Evolutionary conservation across 37 sponge, comb jelly and placozoan genomes (phyloP).

Genomic region (Oopsacas minuta): DNA sequence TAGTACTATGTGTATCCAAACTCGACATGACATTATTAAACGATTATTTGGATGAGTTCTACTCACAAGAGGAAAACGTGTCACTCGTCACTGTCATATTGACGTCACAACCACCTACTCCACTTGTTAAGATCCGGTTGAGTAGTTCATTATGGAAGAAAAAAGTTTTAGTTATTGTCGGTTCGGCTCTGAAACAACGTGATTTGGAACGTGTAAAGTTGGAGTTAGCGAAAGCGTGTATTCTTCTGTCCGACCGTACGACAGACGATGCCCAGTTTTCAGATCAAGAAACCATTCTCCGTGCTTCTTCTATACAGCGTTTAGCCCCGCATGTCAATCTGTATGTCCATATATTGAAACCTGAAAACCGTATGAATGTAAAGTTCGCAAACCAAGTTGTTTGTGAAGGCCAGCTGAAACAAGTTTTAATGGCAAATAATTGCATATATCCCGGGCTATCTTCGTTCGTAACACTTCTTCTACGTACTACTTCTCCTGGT

Average conservation of each 20-base stretch:
- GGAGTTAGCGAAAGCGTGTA: not conserved
- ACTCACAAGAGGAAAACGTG: not conserved
- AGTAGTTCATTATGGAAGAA: constrained; percentile 1
- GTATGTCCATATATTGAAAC: constrained; percentile 49
- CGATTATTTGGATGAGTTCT: constrained; percentile 5
- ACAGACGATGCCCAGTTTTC: not conserved
- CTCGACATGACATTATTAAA: not conserved
- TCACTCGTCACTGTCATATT: not conserved
- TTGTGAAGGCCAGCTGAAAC: constrained; percentile 50
- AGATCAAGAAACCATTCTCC: constrained; percentile 52
- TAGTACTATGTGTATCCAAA: not conserved
- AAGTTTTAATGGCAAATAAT: constrained; percentile 51
- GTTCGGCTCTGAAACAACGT: not conserved
- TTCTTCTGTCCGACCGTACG: not conserved
- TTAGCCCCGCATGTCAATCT: constrained; percentile 41
- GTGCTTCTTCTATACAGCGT: constrained; percentile 50
- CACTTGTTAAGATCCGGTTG: not conserved
- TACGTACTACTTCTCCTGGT: constrained; percentile 48
- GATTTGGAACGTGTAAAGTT: not conserved
- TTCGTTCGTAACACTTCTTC: constrained; percentile 44
- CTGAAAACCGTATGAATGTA: constrained; percentile 39
- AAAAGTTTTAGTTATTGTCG: not conserved
- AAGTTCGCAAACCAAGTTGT: constrained; percentile 32
- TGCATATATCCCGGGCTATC: constrained; percentile 43
- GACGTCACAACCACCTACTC: not conserved